Conservation (phyloP, 2,797 vertebrate species). For the Tenualosa thibaudeaui region DNA sequence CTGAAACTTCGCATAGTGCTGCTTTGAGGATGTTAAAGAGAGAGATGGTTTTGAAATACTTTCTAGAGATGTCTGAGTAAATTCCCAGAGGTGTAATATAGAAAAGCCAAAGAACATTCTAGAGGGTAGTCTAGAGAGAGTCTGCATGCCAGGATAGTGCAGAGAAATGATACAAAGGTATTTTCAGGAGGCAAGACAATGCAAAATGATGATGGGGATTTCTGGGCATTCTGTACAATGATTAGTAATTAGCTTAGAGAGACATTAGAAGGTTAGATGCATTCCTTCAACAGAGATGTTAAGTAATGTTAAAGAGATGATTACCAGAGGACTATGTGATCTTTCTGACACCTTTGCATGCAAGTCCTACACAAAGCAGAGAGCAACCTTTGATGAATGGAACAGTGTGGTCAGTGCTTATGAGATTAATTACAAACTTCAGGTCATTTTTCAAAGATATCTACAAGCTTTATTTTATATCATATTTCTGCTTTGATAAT, state of each 20-base stretch:
- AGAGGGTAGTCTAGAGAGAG: neutral
- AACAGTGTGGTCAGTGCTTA: no score
- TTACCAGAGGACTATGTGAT: neutral
- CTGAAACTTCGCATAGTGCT: no score
- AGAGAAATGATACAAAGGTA: neutral
- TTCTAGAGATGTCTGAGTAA: neutral
- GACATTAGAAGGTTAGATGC: neutral
- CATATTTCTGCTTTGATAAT: neutral
- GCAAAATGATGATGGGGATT: neutral
- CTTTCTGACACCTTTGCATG: neutral
- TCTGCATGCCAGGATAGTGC: neutral
- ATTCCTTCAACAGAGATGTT: neutral
- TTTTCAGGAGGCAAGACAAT: neutral
- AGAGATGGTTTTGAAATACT: no score
- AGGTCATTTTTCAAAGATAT: neutral
- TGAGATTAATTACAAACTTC: neutral
- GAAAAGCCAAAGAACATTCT: neutral
- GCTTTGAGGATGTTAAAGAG: no score
- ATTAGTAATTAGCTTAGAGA: neutral
- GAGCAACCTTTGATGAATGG: slow-evolving; percentile 6
- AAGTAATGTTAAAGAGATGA: neutral
- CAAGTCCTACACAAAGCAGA: neutral
- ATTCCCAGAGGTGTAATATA: neutral
- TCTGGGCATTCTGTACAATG: neutral
- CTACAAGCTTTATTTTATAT: neutral